Conservation (phyloP, 1,140 invertebrate species). For the Planococcus citri region DNA sequence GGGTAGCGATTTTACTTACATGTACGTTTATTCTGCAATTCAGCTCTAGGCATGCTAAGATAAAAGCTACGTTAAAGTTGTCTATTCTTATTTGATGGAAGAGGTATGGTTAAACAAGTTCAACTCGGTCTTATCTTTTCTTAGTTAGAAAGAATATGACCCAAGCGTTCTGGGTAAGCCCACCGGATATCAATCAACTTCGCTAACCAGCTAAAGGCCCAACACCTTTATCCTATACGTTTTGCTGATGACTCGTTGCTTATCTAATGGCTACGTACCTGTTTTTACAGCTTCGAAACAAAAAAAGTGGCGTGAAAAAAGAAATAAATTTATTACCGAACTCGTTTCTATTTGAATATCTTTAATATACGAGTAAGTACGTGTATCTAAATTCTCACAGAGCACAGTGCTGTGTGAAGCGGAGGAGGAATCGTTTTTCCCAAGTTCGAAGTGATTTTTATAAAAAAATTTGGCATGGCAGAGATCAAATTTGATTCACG, state of each 20-base stretch:
- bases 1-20: no score
- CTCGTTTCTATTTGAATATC: no score
- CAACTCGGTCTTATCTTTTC: background rate
- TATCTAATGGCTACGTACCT: conserved; percentile 16
- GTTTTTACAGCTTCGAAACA: background rate
- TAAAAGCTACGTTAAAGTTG: background rate
- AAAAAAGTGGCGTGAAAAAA: background rate
- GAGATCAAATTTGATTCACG: no score
- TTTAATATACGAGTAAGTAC: no score
- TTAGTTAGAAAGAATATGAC: background rate
- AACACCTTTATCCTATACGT: background rate
- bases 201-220: background rate
- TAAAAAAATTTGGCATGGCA: no score
- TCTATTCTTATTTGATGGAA: conserved; percentile 7
- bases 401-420: no score
- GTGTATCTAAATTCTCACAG: no score
- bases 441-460: no score
- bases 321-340: no score
- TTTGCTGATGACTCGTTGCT: conserved; percentile 5
- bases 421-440: no score
- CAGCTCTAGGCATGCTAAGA: no score
- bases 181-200: conserved; percentile 11
- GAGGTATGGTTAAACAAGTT: conserved; percentile 6
- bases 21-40: no score
- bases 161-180: background rate